Conservation (phyloP, 1,140 invertebrate genomes). For the Lutraria rhynchaena region DNA sequence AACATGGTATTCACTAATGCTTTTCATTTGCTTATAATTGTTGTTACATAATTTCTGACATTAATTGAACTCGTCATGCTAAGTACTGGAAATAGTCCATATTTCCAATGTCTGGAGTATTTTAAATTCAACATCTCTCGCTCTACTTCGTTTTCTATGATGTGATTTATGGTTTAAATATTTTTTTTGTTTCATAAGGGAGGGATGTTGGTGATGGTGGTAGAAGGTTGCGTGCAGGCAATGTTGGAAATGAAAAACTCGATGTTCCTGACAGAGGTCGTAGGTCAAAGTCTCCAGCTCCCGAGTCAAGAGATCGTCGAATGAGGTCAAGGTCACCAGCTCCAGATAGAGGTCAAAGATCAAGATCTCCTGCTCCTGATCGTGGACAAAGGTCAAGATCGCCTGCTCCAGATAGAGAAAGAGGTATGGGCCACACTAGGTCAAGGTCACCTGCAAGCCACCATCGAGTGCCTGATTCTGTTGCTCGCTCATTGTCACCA, state of each 20-base stretch:
- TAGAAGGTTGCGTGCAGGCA: conserved; percentile 33
- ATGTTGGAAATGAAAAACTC: conserved; percentile 82
- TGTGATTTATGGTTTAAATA: too few relatives aligned
- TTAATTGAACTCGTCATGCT: too few relatives aligned
- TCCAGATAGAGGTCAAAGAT: conserved; percentile 65
- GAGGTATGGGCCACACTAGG: conserved; percentile 69
- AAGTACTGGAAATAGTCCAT: too few relatives aligned
- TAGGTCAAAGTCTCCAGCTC: conserved; percentile 78
- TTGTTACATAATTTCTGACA: too few relatives aligned
- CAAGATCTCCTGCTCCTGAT: conserved; percentile 83
- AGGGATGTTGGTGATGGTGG: conserved; percentile 63
- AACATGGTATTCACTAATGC: too few relatives aligned
- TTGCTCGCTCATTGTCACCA: conserved; percentile 89
- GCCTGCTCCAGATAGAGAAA: conserved; percentile 84
- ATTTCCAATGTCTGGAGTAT: too few relatives aligned
- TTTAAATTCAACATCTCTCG: too few relatives aligned
- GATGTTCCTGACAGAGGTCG: conserved; percentile 82
- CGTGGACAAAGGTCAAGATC: conserved; percentile 78
- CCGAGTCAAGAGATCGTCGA: conserved; percentile 84
- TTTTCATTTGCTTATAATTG: too few relatives aligned
- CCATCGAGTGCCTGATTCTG: conserved; percentile 84
- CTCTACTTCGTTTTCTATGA: too few relatives aligned
- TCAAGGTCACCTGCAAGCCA: conserved; percentile 83
- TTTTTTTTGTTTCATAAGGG: conserved; percentile 56
- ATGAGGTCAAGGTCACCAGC: conserved; percentile 76